Percentiles rank a stretch among this genome's conserved stretches.
phyloP scores from a whole-genome alignment of 1,140 invertebrate genomes.

The Conus betulinus region DNA sequence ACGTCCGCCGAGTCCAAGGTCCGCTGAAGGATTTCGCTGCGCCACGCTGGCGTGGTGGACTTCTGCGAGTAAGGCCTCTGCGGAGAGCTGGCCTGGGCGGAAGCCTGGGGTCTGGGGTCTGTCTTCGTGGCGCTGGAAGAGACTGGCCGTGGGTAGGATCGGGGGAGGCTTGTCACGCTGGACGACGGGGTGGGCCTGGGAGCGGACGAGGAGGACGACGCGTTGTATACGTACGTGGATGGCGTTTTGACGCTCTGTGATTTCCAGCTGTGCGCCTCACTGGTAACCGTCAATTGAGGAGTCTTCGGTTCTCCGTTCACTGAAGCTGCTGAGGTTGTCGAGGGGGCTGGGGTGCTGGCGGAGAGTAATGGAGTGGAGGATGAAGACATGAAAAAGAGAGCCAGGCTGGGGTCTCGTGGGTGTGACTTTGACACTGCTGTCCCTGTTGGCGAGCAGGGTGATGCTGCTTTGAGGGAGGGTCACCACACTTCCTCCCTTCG shows the following conservation, averaged over 20 bases:
- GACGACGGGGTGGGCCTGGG: not conserved
- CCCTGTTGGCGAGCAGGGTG: not conserved
- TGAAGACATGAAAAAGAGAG: not conserved
- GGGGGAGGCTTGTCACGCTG: not conserved
- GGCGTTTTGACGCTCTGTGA: conserved; percentile 21
- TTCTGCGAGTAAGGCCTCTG: not conserved
- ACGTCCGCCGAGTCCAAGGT: conserved; percentile 39
- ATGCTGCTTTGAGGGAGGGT: conserved; percentile 25
- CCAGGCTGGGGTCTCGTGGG: not conserved
- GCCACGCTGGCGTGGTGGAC: conserved; percentile 53
- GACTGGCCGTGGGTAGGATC: conserved; percentile 12
- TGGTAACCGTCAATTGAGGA: not conserved
- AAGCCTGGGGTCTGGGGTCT: conserved; percentile 13
- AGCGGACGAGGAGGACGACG: not conserved
- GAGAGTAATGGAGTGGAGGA: not conserved
- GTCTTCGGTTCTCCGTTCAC: not conserved
- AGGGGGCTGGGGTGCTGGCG: conserved; percentile 3
- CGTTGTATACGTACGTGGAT: not conserved
- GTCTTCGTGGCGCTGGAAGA: not conserved
- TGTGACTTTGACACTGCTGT: conserved; percentile 26
- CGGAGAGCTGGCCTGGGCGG: not conserved
- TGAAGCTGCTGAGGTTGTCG: not conserved
- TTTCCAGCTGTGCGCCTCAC: not conserved
- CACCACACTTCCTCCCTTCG: conserved; percentile 28
- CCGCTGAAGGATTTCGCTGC: conserved; percentile 47